These are phyloP conservation scores for Carabus problematicus DNA, from an alignment of 2,888 invertebrate genomes.

Conservation along the genomic window DNA sequence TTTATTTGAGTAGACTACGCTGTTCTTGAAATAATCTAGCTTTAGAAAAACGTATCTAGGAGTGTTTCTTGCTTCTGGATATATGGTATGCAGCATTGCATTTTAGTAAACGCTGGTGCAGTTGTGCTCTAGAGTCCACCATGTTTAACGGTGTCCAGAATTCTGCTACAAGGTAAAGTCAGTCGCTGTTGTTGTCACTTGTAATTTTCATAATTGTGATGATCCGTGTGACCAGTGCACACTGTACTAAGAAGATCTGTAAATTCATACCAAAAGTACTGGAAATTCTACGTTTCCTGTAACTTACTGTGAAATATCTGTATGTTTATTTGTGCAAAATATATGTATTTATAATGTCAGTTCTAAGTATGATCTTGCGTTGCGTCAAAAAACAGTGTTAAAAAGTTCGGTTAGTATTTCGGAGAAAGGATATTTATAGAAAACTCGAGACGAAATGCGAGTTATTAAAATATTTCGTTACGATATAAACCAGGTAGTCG, in stretches of 20 bases:
- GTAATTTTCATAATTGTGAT: not conserved
- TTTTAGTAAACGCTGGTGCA: not conserved
- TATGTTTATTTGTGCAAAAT: no score
- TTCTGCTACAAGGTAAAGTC: constrained; percentile 56
- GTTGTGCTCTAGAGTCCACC: constrained; percentile 40
- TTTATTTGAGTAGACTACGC: not conserved
- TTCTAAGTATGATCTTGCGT: no score
- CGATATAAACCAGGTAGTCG: no score
- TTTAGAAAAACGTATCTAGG: not conserved
- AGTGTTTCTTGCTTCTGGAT: not conserved
- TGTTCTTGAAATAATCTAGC: not conserved
- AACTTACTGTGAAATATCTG: constrained; percentile 1
- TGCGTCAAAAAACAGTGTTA: no score
- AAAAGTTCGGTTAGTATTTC: no score
- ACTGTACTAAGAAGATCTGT: not conserved
- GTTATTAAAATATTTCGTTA: no score
- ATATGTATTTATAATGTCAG: no score
- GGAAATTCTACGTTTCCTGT: constrained; percentile 16
- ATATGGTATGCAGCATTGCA: not conserved
- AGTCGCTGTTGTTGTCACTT: not conserved
- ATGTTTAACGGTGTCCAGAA: constrained; percentile 57
- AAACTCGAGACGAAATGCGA: no score
- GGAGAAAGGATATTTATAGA: no score
- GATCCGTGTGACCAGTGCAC: not conserved
- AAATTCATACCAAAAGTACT: not conserved